These are phyloP conservation scores for Xestia rhomboidea DNA, from an alignment of 2,888 invertebrate species.

Conservation along the genomic window DNA sequence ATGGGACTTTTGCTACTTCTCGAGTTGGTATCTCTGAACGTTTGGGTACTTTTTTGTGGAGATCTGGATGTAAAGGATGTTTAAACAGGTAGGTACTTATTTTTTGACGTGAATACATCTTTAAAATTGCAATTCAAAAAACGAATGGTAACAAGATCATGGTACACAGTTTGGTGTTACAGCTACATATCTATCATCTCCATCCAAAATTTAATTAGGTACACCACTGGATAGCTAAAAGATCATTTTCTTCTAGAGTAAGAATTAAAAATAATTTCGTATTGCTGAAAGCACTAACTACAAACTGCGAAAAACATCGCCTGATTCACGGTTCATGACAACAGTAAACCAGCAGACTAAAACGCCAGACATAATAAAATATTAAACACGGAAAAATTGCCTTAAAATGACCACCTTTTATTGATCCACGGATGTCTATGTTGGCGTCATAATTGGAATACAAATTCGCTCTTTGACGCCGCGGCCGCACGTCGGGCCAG, in stretches of 20 bases:
- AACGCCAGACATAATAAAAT: background rate
- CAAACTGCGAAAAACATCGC: background rate
- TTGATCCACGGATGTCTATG: slow-evolving; percentile 73
- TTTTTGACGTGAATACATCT: too few relatives aligned
- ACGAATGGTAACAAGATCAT: too few relatives aligned
- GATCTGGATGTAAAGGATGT: background rate
- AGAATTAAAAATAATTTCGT: background rate
- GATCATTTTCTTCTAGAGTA: background rate
- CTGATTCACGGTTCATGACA: background rate
- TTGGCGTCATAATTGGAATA: slow-evolving; percentile 89
- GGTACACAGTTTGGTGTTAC: too few relatives aligned
- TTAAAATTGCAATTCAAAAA: too few relatives aligned
- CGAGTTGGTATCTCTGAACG: slow-evolving; percentile 20
- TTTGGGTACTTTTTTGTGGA: background rate
- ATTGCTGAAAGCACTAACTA: background rate
- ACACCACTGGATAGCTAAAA: too few relatives aligned
- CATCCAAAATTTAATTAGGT: too few relatives aligned
- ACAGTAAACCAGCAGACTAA: background rate
- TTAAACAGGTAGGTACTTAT: too few relatives aligned
- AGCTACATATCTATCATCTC: too few relatives aligned
- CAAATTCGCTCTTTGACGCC: slow-evolving; percentile 89
- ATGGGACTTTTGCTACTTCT: slow-evolving; percentile 74
- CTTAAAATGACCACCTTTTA: slow-evolving; percentile 65
- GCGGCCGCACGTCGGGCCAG: slow-evolving; percentile 85
- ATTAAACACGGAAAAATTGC: slow-evolving; percentile 46